Base-by-base conservation (phyloP, 2,113 vertebrate genomes). In the Phyllostomus discolor region DNA sequence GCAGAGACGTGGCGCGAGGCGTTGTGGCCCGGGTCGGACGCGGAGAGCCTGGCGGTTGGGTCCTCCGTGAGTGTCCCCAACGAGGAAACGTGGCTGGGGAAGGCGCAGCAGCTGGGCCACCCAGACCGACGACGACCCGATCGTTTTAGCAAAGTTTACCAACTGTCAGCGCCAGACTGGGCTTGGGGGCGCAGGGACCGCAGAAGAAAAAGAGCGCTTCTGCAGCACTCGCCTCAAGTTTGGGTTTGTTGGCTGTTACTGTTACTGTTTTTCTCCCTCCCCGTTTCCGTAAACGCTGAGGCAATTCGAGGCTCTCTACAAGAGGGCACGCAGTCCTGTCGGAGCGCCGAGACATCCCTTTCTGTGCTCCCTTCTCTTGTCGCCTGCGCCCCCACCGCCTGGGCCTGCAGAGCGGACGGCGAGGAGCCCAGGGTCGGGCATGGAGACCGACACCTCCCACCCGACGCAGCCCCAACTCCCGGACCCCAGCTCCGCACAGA, bases 401-500 rank as follows among this genome's bases (percentile, higher is more conserved):
- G n/a, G 43, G 50, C 78, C 46, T 31, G 7, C 19, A 4, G 12
- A 38, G 35, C 0, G 5, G 1, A n/a, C 38, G 19, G 26, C 46
- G 4, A 20, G 31, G 54, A 80, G 38, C 11, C 15, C 0, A 20
- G 59, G 24, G 8, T 24, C 7, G 0, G 19, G 7, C 11, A 4
- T 38, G 0, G 16, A 69, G 62, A 50, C 67, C 1, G 0, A 33
- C 9, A 7, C 46, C 81, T n/a, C 72, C 70, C n/a, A 7, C 2
- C 0, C 0, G 50, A n/a, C 16, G 11, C 33, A 52, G 20, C 64
- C 26, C 41, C 24, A 28, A 15, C 10, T 35, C 2, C 1, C 6
- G 19, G 24, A 43, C 20, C 15, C 10, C 5, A 1, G 31, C 8
- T 22, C 0, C 0, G 2, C 10, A 0, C 67, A 2, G 24, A 57